Percentiles rank a stretch among this genome's conserved stretches.
Evolutionary conservation across 2,797 vertebrate species (phyloP).

Genomic region (Chelon auratus): DNA sequence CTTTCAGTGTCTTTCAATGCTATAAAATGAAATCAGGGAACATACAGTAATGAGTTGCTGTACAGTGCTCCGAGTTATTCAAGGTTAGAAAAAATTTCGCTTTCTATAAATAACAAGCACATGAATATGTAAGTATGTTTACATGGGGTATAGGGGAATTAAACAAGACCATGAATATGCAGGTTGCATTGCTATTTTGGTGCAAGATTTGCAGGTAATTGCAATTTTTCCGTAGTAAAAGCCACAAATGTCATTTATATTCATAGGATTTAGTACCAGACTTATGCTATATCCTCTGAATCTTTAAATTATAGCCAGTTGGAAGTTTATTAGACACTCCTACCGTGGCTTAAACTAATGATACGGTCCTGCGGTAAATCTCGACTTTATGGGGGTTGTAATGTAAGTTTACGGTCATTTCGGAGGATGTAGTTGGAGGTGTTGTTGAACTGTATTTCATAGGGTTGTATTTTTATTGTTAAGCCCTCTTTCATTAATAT

Average conservation of each 20-base stretch:
- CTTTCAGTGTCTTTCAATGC: no score
- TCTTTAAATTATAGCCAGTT: neutral
- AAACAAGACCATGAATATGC: neutral
- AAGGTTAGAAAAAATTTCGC: neutral
- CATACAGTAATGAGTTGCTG: neutral
- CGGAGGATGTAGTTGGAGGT: neutral
- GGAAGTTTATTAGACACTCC: neutral
- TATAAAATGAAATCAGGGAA: neutral
- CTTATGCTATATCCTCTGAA: neutral
- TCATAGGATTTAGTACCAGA: no score
- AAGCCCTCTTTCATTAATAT: no score
- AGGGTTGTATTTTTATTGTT: no score
- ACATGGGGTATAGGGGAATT: neutral
- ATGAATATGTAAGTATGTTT: neutral
- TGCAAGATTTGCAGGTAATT: no score
- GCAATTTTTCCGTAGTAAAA: no score
- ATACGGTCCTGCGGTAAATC: no score
- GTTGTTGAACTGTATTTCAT: neutral
- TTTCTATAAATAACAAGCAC: neutral
- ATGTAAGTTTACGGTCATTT: neutral
- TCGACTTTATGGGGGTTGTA: neutral
- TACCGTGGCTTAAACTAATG: no score
- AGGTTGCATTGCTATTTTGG: no score
- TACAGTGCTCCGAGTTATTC: neutral
- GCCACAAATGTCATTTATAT: no score